These are phyloP conservation scores for Anoplolepis gracilipes DNA, from an alignment of 1,140 invertebrate genomes.

Conservation along the genomic window DNA sequence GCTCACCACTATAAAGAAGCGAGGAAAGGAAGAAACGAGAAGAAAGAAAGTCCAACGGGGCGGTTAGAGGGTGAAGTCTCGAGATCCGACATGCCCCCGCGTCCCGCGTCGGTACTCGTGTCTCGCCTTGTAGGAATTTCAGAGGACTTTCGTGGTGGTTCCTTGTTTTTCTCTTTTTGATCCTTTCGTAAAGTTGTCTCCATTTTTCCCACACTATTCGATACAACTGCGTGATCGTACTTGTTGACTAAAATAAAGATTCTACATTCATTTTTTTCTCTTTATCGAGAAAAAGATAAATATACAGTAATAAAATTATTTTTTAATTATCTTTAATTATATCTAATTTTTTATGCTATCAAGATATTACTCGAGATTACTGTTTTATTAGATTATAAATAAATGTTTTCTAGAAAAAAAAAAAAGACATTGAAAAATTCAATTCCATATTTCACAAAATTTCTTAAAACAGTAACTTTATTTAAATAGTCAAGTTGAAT, in stretches of 20 bases:
- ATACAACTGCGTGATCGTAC: background rate
- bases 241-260: background rate
- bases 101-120: constrained; percentile 24
- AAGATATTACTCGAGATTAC: no score
- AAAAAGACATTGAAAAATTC: background rate
- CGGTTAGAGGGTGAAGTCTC: background rate
- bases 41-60: constrained; percentile 13
- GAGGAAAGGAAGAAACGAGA: constrained; percentile 10
- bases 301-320: background rate
- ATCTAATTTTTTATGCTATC: background rate
- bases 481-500: background rate
- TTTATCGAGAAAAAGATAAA: background rate
- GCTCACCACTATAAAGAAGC: constrained; percentile 54
- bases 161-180: constrained; percentile 17
- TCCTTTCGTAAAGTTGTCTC: constrained; percentile 1
- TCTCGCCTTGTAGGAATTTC: constrained; percentile 56
- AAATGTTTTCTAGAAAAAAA: background rate
- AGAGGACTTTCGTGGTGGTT: constrained; percentile 42
- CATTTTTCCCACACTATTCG: constrained; percentile 40
- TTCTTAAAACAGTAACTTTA: background rate
- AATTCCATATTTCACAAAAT: background rate
- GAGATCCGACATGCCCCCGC: constrained; percentile 40
- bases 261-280: background rate
- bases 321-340: background rate
- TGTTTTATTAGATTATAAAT: background rate